These are phyloP conservation scores for Clangula hyemalis DNA, from an alignment of 2,797 vertebrate species.

Conservation along the genomic window DNA sequence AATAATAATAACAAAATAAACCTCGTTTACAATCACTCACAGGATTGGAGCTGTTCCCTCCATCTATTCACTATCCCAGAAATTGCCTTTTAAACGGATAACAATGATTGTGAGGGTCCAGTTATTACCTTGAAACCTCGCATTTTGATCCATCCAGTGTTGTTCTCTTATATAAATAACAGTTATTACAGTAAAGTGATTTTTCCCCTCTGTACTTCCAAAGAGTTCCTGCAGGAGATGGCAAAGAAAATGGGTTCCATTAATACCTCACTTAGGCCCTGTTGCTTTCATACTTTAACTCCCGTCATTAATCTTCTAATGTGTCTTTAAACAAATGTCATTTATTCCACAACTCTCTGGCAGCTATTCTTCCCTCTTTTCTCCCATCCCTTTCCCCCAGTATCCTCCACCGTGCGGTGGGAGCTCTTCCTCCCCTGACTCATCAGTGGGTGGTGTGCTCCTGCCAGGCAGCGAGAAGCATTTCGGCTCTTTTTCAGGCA, in stretches of 20 bases:
- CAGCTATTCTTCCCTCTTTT: neutral
- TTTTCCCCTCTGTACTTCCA: slow-evolving; percentile 63
- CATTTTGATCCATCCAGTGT: slow-evolving; percentile 74
- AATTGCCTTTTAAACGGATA: slow-evolving; percentile 77
- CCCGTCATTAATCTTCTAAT: slow-evolving; percentile 65
- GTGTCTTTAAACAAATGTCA: slow-evolving; percentile 68
- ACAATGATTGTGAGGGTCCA: slow-evolving; percentile 71
- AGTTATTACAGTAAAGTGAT: slow-evolving; percentile 78
- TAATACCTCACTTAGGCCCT: slow-evolving; percentile 70
- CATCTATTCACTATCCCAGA: slow-evolving; percentile 55
- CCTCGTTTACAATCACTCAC: slow-evolving; percentile 48
- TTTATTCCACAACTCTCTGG: neutral
- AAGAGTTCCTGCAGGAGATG: slow-evolving; percentile 75
- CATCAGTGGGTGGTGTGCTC: slow-evolving; percentile 1
- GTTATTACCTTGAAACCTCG: slow-evolving; percentile 74
- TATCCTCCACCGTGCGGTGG: neutral
- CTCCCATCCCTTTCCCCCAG: neutral
- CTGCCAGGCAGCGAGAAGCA: neutral
- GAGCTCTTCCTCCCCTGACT: slow-evolving; percentile 19
- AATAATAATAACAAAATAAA: slow-evolving; percentile 62
- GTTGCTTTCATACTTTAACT: slow-evolving; percentile 61
- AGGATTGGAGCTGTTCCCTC: slow-evolving; percentile 45
- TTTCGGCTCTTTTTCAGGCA: neutral
- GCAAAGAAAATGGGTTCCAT: slow-evolving; percentile 76
- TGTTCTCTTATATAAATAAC: slow-evolving; percentile 78